phyloP scores from a whole-genome alignment of 2,888 invertebrate species.

The Archaeoteleia sp. region DNA sequence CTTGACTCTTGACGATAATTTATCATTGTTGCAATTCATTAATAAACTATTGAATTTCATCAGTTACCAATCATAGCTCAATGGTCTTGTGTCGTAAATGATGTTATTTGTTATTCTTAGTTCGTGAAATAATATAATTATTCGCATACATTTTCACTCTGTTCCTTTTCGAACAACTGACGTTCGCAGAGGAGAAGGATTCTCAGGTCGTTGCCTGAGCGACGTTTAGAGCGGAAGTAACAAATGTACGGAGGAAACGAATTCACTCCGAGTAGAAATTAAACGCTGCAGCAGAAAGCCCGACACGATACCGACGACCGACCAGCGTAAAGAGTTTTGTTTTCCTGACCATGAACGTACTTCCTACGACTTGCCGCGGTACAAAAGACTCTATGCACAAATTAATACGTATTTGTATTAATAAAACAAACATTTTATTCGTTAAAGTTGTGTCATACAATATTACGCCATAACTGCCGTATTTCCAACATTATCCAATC shows the following conservation, averaged over 20 bases:
- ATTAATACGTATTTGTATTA: slow-evolving; percentile 16
- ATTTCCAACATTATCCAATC: too few species aligned
- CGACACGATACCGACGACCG: slow-evolving; percentile 32
- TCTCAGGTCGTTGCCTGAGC: slow-evolving; percentile 35
- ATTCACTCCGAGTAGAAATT: slow-evolving; percentile 39
- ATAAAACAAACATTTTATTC: slow-evolving; percentile 1
- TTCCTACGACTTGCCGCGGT: slow-evolving; percentile 8
- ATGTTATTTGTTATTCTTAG: too few species aligned
- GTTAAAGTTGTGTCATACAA: neutral
- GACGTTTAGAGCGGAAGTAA: slow-evolving; percentile 46
- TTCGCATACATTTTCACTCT: slow-evolving; percentile 9
- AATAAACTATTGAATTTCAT: too few species aligned
- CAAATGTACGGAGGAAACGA: slow-evolving; percentile 42
- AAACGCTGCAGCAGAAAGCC: slow-evolving; percentile 42
- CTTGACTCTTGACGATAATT: too few species aligned
- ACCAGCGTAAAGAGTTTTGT: slow-evolving; percentile 52
- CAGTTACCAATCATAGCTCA: too few species aligned
- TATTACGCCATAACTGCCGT: too few species aligned
- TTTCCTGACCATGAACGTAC: slow-evolving; percentile 38
- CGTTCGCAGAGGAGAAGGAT: slow-evolving; percentile 13
- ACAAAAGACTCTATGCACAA: slow-evolving; percentile 9
- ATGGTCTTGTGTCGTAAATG: too few species aligned
- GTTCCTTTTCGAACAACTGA: slow-evolving; percentile 11
- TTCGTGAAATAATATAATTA: slow-evolving; percentile 24
- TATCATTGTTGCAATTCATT: too few species aligned